Evolutionary conservation across 2,113 vertebrate genomes (phyloP).

Genomic region (Cephalophus harveyi): DNA sequence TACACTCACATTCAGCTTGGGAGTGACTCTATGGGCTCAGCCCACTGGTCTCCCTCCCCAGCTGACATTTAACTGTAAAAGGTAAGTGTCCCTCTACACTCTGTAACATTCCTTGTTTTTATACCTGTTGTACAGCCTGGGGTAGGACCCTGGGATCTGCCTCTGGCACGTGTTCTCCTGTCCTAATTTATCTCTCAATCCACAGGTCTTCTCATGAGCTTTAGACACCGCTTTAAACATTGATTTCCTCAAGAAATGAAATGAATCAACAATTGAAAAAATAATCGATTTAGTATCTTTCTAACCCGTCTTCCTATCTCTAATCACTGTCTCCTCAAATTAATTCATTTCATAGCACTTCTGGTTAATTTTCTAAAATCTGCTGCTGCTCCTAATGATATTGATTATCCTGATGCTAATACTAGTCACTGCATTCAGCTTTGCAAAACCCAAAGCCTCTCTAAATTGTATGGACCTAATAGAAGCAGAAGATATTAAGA

Average conservation of each 20-base stretch:
- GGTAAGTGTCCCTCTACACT: neutral
- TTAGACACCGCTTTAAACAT: neutral
- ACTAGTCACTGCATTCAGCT: rapidly evolving
- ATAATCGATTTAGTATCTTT: neutral
- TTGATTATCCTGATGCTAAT: neutral
- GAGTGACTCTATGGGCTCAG: neutral
- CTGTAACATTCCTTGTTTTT: neutral
- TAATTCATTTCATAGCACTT: neutral
- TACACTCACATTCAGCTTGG: neutral
- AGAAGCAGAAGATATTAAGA: neutral
- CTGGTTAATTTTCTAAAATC: neutral
- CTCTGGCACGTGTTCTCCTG: neutral
- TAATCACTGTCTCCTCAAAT: neutral
- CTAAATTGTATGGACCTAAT: neutral
- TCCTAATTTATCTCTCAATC: neutral
- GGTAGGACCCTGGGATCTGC: neutral
- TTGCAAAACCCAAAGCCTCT: neutral
- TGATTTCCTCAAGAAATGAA: neutral
- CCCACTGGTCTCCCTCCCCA: neutral
- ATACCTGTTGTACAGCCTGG: neutral
- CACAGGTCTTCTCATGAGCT: neutral
- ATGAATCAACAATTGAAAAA: neutral
- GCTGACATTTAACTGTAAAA: neutral
- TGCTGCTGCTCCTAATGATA: neutral
- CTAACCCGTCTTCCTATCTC: neutral